phyloP scores from a whole-genome alignment of 1,140 invertebrate genomes.

The Drosophila pachea region DNA sequence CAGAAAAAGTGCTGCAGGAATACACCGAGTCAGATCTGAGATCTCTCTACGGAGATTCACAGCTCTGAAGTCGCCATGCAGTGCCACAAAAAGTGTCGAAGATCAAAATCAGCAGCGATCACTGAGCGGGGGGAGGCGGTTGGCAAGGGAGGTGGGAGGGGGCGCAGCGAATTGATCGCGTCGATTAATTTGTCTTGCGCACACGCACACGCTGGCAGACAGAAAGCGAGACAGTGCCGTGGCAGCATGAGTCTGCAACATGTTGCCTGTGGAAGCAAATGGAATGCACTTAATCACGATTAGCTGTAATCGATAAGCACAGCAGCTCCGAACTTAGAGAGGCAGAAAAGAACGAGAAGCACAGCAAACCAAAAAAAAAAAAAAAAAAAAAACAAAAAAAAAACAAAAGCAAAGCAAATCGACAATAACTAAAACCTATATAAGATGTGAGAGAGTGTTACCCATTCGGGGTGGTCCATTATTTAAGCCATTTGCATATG shows the following conservation, averaged over 20 bases:
- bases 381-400: background rate
- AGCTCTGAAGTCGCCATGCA: constrained; percentile 5
- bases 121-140: constrained; percentile 20
- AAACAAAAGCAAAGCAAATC: background rate
- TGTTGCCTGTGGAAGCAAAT: constrained; percentile 63
- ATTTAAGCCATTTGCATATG: constrained; percentile 62
- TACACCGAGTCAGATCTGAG: constrained; percentile 5
- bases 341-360: background rate
- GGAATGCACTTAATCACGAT: constrained; percentile 79
- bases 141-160: background rate
- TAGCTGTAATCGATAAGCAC: constrained; percentile 78
- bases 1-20: constrained; percentile 7
- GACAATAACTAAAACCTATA: background rate
- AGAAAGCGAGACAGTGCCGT: constrained; percentile 18
- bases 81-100: constrained; percentile 70
- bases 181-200: constrained; percentile 78
- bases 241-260: constrained; percentile 76
- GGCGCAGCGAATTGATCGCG: constrained; percentile 66
- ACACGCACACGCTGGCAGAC: background rate
- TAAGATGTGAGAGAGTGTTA: constrained; percentile 21
- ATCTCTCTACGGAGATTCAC: constrained; percentile 14
- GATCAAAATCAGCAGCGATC: constrained; percentile 75
- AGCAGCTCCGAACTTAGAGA: constrained; percentile 18
- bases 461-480: constrained; percentile 59
- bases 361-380: background rate